phyloP scores from a whole-genome alignment of 2,113 vertebrate genomes.

The Lepus europaeus region DNA sequence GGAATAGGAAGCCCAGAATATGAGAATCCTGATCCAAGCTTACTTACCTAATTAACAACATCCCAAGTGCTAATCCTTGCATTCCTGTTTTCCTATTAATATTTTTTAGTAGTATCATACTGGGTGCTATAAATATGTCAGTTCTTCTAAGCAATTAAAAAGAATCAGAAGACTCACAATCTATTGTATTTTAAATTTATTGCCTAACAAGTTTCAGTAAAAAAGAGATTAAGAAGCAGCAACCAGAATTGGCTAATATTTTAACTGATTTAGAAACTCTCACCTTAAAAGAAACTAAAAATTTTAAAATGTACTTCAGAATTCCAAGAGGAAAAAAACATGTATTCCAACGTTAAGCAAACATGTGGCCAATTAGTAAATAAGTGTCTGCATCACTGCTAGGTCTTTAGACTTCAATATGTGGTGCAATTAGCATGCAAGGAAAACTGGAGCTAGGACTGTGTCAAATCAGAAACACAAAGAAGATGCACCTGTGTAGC shows the following conservation, averaged over 20 bases:
- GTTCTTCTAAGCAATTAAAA: constrained; percentile 9
- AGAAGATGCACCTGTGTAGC: background rate
- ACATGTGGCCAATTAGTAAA: background rate
- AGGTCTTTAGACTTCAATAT: background rate
- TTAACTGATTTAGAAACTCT: background rate
- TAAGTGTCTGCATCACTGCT: background rate
- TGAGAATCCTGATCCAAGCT: background rate
- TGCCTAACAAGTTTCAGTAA: background rate
- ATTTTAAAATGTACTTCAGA: background rate
- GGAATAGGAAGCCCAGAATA: background rate
- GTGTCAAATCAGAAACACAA: background rate
- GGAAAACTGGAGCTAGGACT: background rate
- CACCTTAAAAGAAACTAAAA: background rate
- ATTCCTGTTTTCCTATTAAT: constrained; percentile 1
- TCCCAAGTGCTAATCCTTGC: background rate
- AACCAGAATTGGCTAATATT: background rate
- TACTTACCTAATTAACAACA: background rate
- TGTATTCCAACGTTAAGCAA: background rate
- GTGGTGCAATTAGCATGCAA: background rate
- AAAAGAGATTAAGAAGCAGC: background rate
- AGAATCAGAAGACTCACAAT: constrained; percentile 22
- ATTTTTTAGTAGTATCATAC: background rate
- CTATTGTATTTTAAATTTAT: background rate
- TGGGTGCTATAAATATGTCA: background rate
- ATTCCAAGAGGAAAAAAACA: background rate